Percentiles rank a stretch among this genome's conserved stretches.
phyloP scores from a whole-genome alignment of 2,888 invertebrate genomes.

The Plagodis dolabraria region DNA sequence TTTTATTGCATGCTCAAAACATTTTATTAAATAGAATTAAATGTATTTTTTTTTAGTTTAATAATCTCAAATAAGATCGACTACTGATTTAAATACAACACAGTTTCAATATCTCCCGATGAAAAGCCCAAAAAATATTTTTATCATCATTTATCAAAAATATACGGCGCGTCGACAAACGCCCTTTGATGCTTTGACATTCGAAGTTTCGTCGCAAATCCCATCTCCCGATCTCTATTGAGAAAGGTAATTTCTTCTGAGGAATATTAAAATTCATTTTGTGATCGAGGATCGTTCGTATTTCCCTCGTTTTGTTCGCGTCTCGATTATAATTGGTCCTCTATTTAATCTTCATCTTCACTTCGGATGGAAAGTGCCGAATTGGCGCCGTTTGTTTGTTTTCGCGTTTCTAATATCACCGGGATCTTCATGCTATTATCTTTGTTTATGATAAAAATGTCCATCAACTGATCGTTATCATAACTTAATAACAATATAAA shows the following conservation, averaged over 20 bases:
- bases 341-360: constrained; percentile 25
- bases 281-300: constrained; percentile 27
- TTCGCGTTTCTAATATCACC: constrained; percentile 18
- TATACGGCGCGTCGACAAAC: constrained; percentile 39
- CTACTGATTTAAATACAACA: constrained; percentile 5
- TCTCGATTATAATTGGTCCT: constrained; percentile 32
- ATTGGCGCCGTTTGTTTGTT: constrained; percentile 26
- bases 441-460: constrained; percentile 19
- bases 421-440: constrained; percentile 12
- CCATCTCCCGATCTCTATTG: constrained; percentile 26
- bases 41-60: no score
- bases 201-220: constrained; percentile 42
- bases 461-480: no score
- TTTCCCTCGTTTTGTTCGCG: constrained; percentile 26
- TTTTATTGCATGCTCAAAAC: no score
- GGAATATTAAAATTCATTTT: constrained; percentile 31
- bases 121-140: constrained; percentile 44
- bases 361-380: constrained; percentile 8
- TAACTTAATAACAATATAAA: no score
- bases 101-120: constrained; percentile 23
- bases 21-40: no score
- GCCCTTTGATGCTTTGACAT: constrained; percentile 46
- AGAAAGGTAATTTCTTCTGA: constrained; percentile 55
- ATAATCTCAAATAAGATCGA: not conserved
- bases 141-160: constrained; percentile 54